Conservation (phyloP, 2,113 vertebrate genomes). For the Epinephelus lanceolatus region DNA sequence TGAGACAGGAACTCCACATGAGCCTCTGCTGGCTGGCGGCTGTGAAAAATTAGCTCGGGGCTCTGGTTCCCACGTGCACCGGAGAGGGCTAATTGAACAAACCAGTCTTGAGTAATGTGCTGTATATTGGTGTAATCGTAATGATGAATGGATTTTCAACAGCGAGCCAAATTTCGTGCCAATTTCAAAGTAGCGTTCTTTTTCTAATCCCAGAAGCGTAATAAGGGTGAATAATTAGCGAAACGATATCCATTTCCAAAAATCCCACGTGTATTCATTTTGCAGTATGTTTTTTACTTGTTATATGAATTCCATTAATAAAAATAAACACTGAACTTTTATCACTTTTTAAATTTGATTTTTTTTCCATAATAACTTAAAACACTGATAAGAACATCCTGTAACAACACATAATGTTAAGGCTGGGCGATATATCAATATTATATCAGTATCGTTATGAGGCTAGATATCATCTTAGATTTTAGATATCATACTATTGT, state of each 20-base stretch:
- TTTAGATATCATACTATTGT: too few species aligned
- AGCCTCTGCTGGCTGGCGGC: slow-evolving; percentile 66
- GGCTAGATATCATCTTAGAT: too few species aligned
- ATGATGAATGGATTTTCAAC: slow-evolving; percentile 83
- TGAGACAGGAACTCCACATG: slow-evolving; percentile 71
- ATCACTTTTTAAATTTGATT: too few species aligned
- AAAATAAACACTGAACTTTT: slow-evolving; percentile 2
- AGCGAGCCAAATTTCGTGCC: slow-evolving; percentile 67
- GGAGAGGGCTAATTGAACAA: slow-evolving; percentile 79
- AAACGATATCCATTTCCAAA: slow-evolving; percentile 39
- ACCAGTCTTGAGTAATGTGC: slow-evolving; percentile 78
- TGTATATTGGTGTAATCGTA: slow-evolving; percentile 69
- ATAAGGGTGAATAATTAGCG: slow-evolving; percentile 48
- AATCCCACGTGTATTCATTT: slow-evolving; percentile 29
- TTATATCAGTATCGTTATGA: too few species aligned
- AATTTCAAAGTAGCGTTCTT: slow-evolving; percentile 64
- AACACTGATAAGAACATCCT: background rate
- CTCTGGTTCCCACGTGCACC: slow-evolving; percentile 65
- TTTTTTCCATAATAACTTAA: background rate
- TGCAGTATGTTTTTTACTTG: slow-evolving; percentile 4
- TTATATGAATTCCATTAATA: slow-evolving; percentile 19
- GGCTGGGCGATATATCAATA: too few species aligned
- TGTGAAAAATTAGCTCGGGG: slow-evolving; percentile 78
- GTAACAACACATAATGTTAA: background rate
- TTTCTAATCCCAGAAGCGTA: slow-evolving; percentile 54